Percentiles rank a stretch among this genome's conserved stretches.
Conservation (phyloP, 2,113 vertebrate species). For the Lampris incognitus region DNA sequence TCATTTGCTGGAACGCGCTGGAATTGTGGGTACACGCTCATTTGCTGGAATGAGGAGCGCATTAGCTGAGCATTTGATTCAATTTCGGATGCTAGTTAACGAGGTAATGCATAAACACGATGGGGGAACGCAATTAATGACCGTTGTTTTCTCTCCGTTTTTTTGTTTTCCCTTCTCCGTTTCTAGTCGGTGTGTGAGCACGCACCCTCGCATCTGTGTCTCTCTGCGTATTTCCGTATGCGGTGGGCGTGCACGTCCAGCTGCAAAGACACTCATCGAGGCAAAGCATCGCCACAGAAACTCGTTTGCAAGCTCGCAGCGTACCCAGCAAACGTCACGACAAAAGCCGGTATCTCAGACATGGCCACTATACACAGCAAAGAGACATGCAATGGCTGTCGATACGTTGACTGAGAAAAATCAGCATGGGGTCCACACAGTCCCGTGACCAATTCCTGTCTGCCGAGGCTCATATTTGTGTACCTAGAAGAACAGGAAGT, state of each 20-base stretch:
- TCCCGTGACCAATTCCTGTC: slow-evolving; percentile 46
- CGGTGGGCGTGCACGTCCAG: neutral
- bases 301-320: slow-evolving; percentile 47
- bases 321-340: slow-evolving; percentile 65
- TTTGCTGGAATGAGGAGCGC: slow-evolving; percentile 36
- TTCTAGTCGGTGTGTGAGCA: slow-evolving; percentile 32
- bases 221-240: neutral
- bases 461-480: slow-evolving; percentile 33
- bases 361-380: slow-evolving; percentile 40
- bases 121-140: slow-evolving; percentile 46
- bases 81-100: slow-evolving; percentile 39
- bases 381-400: slow-evolving; percentile 55
- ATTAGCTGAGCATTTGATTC: slow-evolving; percentile 54
- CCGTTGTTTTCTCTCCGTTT: slow-evolving; percentile 10
- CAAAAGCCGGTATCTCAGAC: slow-evolving; percentile 61
- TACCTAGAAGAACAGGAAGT: slow-evolving; percentile 29
- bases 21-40: slow-evolving; percentile 35
- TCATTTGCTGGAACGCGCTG: slow-evolving; percentile 42
- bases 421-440: slow-evolving; percentile 50
- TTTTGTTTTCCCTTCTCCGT: slow-evolving; percentile 15
- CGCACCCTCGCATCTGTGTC: neutral
- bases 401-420: slow-evolving; percentile 60
- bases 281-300: slow-evolving; percentile 62
- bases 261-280: slow-evolving; percentile 18
- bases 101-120: slow-evolving; percentile 39